Conservation (phyloP, 2,113 vertebrate species). For the Trogon surrucura region DNA sequence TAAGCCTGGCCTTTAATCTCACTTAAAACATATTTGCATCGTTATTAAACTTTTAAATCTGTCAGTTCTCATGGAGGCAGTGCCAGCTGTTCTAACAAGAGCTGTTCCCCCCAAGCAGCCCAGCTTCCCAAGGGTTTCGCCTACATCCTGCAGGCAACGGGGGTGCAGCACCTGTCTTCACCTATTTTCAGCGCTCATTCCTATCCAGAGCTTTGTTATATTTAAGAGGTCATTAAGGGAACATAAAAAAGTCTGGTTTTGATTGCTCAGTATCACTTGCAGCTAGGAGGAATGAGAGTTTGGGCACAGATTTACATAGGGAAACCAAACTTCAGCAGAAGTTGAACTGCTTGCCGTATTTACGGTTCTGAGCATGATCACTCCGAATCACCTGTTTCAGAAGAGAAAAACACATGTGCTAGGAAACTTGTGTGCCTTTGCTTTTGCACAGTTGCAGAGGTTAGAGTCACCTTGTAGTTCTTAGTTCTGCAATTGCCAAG, state of each 20-base stretch:
- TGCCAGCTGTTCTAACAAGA: not conserved
- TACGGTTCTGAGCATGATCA: not conserved
- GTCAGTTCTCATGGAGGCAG: not conserved
- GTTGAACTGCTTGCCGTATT: not conserved
- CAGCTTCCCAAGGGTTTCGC: accelerated
- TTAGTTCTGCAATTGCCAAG: not conserved
- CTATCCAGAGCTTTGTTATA: not conserved
- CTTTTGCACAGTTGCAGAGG: not conserved
- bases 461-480: not conserved
- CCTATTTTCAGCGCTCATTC: not conserved
- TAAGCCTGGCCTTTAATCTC: not conserved
- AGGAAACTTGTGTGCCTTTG: not conserved
- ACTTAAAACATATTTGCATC: not conserved
- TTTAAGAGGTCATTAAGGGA: not conserved
- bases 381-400: not conserved
- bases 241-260: not conserved
- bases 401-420: not conserved
- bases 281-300: not conserved
- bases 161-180: not conserved
- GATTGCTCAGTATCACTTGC: not conserved
- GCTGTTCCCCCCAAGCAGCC: not conserved
- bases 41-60: not conserved
- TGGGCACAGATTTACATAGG: not conserved
- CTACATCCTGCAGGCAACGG: accelerated
- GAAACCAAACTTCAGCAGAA: not conserved